phyloP scores from a whole-genome alignment of 2,797 vertebrate species.

The Acomys russatus region DNA sequence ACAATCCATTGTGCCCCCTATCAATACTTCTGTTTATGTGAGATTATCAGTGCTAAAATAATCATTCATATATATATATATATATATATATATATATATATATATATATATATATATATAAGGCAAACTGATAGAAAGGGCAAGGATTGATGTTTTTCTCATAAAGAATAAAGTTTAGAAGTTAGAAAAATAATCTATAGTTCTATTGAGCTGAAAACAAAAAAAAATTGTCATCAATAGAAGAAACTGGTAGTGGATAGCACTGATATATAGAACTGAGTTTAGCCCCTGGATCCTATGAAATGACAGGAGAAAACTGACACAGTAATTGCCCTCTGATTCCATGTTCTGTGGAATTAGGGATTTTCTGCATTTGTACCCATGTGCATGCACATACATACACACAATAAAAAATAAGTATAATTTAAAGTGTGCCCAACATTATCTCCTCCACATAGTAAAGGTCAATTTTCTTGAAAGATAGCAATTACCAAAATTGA shows the following conservation, averaged over 20 bases:
- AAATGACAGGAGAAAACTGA: not conserved
- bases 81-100: too few species aligned
- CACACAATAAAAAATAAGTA: not conserved
- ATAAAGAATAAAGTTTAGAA: not conserved
- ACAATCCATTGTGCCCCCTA: not conserved
- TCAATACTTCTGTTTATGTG: not conserved
- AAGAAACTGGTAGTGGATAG: not conserved
- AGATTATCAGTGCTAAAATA: not conserved
- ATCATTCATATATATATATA: not conserved
- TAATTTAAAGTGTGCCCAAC: not conserved
- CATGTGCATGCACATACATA: not conserved
- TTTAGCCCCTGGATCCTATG: not conserved
- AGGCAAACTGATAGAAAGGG: not conserved
- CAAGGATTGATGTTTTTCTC: not conserved
- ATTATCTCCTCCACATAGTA: not conserved
- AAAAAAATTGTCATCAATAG: not conserved
- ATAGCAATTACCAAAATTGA: too few species aligned
- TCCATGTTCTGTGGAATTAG: not conserved
- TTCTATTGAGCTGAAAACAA: not conserved
- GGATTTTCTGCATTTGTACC: not conserved
- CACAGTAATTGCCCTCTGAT: not conserved
- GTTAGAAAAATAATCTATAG: not conserved
- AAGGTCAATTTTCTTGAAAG: not conserved
- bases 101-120: not conserved
- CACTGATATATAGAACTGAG: not conserved